Percentiles rank a stretch among this genome's conserved stretches.
phyloP scores from a whole-genome alignment of 2,113 vertebrate species.

The Onychostoma macrolepis region DNA sequence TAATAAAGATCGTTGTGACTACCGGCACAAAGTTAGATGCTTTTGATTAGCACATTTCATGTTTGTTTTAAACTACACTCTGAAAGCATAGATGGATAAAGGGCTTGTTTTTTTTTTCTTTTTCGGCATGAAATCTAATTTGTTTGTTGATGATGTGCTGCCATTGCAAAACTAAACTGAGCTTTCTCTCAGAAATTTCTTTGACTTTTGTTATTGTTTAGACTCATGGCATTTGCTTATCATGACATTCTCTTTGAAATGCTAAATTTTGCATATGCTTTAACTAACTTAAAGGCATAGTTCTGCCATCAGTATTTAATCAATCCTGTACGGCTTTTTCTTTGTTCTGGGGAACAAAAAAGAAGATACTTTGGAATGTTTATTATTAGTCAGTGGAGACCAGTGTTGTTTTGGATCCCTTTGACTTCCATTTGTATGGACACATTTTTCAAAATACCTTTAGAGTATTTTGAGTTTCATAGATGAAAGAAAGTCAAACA shows the following conservation, averaged over 20 bases:
- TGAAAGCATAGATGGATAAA: neutral
- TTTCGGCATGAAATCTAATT: constrained; percentile 6
- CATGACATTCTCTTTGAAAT: neutral
- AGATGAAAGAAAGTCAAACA: neutral
- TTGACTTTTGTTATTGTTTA: constrained; percentile 39
- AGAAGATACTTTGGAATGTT: neutral
- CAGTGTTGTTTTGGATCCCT: neutral
- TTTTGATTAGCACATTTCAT: constrained; percentile 26
- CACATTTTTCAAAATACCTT: neutral
- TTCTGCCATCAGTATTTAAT: neutral
- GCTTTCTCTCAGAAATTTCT: constrained; percentile 6
- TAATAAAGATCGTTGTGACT: neutral
- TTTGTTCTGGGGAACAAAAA: neutral
- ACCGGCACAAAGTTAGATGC: neutral
- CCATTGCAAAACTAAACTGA: neutral
- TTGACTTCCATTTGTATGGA: neutral
- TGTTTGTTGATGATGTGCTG: constrained; percentile 14
- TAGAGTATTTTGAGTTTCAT: neutral
- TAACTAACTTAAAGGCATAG: neutral
- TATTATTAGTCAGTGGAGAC: neutral
- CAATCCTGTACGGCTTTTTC: neutral
- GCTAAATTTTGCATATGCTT: neutral
- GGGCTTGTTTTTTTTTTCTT: neutral
- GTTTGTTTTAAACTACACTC: constrained; percentile 19
- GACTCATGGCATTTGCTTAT: constrained; percentile 12